These are phyloP conservation scores for Conger conger DNA, from an alignment of 2,113 vertebrate species.

Conservation along the genomic window DNA sequence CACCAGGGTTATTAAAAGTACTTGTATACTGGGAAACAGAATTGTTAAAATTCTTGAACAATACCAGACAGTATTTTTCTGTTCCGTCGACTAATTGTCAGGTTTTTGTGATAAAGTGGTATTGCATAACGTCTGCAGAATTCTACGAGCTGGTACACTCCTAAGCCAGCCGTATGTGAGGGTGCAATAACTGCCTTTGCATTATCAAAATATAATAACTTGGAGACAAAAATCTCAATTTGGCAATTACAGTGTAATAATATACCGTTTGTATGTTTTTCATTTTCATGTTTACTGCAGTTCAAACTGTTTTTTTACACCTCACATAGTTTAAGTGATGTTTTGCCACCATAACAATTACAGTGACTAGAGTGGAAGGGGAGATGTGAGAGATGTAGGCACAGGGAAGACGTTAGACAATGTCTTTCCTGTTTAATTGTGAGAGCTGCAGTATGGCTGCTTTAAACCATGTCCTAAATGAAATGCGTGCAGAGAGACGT, in stretches of 20 bases:
- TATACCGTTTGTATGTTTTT: background rate
- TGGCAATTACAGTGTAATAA: background rate
- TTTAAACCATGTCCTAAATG: constrained; percentile 33
- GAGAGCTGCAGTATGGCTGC: constrained; percentile 13
- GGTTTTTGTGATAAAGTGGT: background rate
- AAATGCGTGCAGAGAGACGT: constrained; percentile 30
- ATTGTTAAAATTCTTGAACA: too few relatives aligned
- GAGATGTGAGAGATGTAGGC: background rate
- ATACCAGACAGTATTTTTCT: too few relatives aligned
- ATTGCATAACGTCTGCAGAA: background rate
- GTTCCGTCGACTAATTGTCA: too few relatives aligned
- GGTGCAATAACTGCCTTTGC: too few relatives aligned
- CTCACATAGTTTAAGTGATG: constrained; percentile 40
- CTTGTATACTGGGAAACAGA: too few relatives aligned
- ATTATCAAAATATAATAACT: too few relatives aligned
- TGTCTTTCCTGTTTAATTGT: constrained; percentile 41
- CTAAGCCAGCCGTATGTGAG: too few relatives aligned
- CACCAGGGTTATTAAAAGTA: background rate
- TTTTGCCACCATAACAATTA: constrained; percentile 47
- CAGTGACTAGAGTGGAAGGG: constrained; percentile 35
- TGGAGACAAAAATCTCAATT: too few relatives aligned
- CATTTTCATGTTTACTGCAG: background rate
- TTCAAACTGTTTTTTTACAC: constrained; percentile 36
- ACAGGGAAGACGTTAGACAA: constrained; percentile 1
- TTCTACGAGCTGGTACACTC: too few relatives aligned